Conservation (phyloP, 2,113 vertebrate genomes). For the Morone chrysops region DNA sequence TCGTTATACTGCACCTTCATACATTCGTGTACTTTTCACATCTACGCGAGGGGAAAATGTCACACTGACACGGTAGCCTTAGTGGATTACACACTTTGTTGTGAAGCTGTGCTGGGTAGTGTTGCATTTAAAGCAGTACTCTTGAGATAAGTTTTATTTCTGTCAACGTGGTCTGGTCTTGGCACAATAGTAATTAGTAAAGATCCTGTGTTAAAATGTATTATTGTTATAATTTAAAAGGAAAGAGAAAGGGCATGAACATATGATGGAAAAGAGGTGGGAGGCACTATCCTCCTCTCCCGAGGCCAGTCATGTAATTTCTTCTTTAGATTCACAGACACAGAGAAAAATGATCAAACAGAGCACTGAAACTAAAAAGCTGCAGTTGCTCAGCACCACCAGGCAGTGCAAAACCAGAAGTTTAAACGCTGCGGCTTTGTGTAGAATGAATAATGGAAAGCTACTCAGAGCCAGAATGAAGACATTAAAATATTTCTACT, state of each 20-base stretch:
- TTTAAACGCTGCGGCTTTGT: constrained; percentile 37
- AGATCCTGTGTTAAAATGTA: constrained; percentile 6
- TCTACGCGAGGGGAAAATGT: too few relatives aligned
- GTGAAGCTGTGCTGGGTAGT: too few relatives aligned
- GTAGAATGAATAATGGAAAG: constrained; percentile 35
- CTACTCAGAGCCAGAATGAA: constrained; percentile 30
- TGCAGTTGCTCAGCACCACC: constrained; percentile 14
- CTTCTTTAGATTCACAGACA: constrained; percentile 60
- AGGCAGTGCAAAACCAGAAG: constrained; percentile 23
- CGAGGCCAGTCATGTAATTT: constrained; percentile 56
- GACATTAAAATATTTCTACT: constrained; percentile 10
- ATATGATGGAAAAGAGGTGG: constrained; percentile 36
- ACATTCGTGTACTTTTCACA: too few relatives aligned
- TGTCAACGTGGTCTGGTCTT: neutral
- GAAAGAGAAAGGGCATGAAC: constrained; percentile 44
- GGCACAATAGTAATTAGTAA: neutral
- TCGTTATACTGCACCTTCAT: too few relatives aligned
- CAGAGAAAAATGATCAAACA: constrained; percentile 58
- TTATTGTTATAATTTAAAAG: constrained; percentile 47
- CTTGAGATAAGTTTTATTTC: neutral
- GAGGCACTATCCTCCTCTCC: constrained; percentile 44
- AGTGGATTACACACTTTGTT: too few relatives aligned
- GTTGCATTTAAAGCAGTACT: neutral
- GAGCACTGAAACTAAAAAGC: constrained; percentile 52
- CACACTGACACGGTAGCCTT: too few relatives aligned